phyloP scores from a whole-genome alignment of 1,140 invertebrate genomes.

The Heliconius hermathena region DNA sequence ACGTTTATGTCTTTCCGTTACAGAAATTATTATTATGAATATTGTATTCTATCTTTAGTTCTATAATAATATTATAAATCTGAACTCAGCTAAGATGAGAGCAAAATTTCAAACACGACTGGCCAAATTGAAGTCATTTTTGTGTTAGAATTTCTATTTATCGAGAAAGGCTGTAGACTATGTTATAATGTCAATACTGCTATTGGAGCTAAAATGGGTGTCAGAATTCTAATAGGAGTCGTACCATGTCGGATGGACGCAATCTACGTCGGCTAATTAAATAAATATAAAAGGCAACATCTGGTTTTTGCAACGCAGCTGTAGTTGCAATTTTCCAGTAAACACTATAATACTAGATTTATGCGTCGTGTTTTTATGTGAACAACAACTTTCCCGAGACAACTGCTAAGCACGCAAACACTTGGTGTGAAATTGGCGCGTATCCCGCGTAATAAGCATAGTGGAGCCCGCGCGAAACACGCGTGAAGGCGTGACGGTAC shows the following conservation, averaged over 20 bases:
- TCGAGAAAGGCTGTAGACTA: background rate
- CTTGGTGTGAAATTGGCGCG: background rate
- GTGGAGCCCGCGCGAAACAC: no score
- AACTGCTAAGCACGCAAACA: conserved; percentile 12
- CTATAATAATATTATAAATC: background rate
- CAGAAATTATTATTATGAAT: background rate
- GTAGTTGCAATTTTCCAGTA: background rate
- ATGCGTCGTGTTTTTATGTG: background rate
- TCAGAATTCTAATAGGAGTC: no score
- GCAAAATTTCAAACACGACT: background rate
- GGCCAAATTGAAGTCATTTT: background rate
- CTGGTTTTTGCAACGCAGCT: background rate
- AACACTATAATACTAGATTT: background rate
- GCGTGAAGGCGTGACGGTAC: no score
- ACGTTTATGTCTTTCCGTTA: background rate
- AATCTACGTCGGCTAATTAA: background rate
- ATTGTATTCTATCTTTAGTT: background rate
- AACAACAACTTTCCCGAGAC: background rate
- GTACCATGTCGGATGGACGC: background rate
- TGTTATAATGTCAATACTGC: no score
- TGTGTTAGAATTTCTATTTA: no score
- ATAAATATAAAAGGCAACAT: background rate
- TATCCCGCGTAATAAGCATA: conserved; percentile 15
- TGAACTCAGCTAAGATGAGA: background rate
- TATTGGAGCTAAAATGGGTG: background rate